Percentiles rank a stretch among this genome's conserved stretches.
These are phyloP conservation scores for Bombus waltoni DNA, from an alignment of 1,140 invertebrate genomes.

Conservation along the genomic window DNA sequence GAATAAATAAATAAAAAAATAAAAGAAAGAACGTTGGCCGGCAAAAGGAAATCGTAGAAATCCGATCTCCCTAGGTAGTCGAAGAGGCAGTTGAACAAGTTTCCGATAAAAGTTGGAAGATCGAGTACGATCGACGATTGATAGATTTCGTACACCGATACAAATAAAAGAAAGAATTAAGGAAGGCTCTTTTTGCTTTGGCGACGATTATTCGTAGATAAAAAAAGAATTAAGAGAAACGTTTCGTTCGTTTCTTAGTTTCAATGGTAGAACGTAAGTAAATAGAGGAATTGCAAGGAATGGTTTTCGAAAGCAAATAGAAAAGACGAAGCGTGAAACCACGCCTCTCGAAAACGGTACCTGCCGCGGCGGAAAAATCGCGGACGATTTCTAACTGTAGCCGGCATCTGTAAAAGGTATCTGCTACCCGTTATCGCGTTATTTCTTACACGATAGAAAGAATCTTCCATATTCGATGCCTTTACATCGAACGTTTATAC, in stretches of 20 bases:
- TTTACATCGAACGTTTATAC: not conserved
- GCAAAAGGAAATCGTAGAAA: not conserved
- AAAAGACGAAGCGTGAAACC: not conserved
- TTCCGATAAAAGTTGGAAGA: not conserved
- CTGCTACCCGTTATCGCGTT: slow-evolving; percentile 33
- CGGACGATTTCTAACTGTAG: slow-evolving; percentile 73
- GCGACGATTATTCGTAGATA: not conserved
- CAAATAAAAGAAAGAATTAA: too few relatives aligned
- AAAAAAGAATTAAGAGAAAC: not conserved
- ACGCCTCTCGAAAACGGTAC: slow-evolving; percentile 71
- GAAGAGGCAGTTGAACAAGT: not conserved
- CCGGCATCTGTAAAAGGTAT: slow-evolving; percentile 56
- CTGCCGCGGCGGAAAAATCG: slow-evolving; percentile 56
- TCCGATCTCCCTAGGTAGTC: not conserved
- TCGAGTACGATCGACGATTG: too few relatives aligned
- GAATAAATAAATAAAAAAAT: not conserved
- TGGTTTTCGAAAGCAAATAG: not conserved
- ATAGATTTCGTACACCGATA: too few relatives aligned
- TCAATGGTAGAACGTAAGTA: not conserved
- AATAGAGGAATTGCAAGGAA: not conserved
- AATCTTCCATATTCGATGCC: not conserved
- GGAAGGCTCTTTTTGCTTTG: too few relatives aligned
- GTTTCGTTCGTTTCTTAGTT: too few relatives aligned
- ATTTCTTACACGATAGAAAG: not conserved
- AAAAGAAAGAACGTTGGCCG: not conserved